phyloP scores from a whole-genome alignment of 2,888 invertebrate species.

The Geophilus truncorum region DNA sequence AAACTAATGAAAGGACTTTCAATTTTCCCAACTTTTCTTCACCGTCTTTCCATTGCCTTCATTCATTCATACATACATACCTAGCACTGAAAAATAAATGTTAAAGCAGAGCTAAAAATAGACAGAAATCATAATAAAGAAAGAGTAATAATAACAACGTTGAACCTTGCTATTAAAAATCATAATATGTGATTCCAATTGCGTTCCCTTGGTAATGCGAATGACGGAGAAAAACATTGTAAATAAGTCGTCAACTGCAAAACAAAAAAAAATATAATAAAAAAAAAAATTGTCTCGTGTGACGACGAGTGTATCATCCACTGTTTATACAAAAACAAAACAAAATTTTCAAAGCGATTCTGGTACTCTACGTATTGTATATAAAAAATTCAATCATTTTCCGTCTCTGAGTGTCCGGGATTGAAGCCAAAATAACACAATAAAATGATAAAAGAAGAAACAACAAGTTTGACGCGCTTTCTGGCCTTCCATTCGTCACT shows the following conservation, averaged over 20 bases:
- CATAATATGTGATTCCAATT: background rate
- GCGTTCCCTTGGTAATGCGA: background rate
- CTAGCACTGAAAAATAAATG: background rate
- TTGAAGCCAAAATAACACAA: constrained; percentile 2
- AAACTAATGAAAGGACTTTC: background rate
- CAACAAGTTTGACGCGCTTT: background rate
- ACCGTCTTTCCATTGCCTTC: background rate
- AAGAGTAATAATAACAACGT: background rate
- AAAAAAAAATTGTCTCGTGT: background rate
- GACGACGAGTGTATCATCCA: no score
- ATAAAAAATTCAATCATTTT: constrained; percentile 11
- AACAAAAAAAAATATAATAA: background rate
- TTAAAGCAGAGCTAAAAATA: background rate
- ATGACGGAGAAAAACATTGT: background rate
- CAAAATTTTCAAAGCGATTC: no score
- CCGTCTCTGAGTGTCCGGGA: background rate
- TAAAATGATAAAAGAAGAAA: constrained; percentile 6
- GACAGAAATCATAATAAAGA: no score
- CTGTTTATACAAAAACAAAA: background rate
- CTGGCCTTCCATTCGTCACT: background rate
- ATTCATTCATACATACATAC: no score
- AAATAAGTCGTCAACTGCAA: background rate
- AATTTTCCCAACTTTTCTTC: background rate
- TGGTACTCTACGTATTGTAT: no score
- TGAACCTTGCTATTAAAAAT: background rate